phyloP scores from a whole-genome alignment of 1,140 invertebrate species.

The Heliconius hermathena region DNA sequence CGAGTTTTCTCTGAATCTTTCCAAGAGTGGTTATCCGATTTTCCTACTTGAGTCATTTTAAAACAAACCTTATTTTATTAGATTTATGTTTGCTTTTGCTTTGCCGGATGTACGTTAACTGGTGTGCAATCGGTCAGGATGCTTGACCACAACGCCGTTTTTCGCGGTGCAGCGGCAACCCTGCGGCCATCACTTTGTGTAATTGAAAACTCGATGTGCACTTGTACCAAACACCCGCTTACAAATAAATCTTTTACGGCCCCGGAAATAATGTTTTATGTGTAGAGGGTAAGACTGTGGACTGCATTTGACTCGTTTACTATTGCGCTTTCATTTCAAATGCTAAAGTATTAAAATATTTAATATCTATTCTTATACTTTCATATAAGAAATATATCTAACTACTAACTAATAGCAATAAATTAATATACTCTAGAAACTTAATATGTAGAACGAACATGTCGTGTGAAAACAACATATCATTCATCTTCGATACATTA shows the following conservation, averaged over 20 bases:
- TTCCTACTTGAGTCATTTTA: conserved; percentile 49
- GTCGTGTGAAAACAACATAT: not conserved
- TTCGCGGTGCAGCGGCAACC: conserved; percentile 66
- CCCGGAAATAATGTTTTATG: conserved; percentile 33
- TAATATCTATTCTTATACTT: too few relatives aligned
- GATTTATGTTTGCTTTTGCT: conserved; percentile 57
- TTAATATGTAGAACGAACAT: not conserved
- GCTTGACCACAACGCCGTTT: conserved; percentile 68
- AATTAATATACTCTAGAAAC: not conserved
- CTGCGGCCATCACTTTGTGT: conserved; percentile 77
- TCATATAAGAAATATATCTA: too few relatives aligned
- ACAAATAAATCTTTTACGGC: conserved; percentile 68
- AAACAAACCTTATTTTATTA: conserved; percentile 64
- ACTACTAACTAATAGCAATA: not conserved
- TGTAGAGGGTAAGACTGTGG: not conserved
- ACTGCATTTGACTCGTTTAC: not conserved
- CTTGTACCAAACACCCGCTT: conserved; percentile 69
- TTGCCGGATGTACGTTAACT: conserved; percentile 42
- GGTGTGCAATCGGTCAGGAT: conserved; percentile 61
- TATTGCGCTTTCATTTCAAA: not conserved
- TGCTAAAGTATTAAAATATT: not conserved
- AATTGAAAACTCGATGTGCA: conserved; percentile 80
- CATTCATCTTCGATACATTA: not conserved
- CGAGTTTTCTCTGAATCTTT: conserved; percentile 78
- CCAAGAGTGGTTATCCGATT: conserved; percentile 69